A percentile compares a stretch with the other conserved stretches of the same genome.
These are phyloP conservation scores for Tetanocera ferruginea DNA, from an alignment of 2,888 invertebrate species.

Conservation along the genomic window DNA sequence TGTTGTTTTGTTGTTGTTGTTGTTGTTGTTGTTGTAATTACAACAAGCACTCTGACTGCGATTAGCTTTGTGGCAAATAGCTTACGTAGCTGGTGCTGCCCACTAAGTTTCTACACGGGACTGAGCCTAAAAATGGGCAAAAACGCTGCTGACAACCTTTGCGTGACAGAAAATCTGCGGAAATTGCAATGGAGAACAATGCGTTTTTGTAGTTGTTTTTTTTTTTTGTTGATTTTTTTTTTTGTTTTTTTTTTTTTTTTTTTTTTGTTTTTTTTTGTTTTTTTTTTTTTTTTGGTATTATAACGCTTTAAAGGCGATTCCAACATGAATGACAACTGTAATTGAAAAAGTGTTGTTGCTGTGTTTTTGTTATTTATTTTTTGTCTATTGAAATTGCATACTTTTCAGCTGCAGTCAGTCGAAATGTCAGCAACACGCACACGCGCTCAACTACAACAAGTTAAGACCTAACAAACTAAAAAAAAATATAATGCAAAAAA, in stretches of 20 bases:
- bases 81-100: not conserved
- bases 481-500: too few species aligned
- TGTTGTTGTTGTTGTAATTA: not conserved
- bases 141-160: not conserved
- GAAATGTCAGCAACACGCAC: not conserved
- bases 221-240: too few species aligned
- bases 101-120: too few species aligned
- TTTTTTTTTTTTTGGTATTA: not conserved
- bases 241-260: too few species aligned
- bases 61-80: not conserved
- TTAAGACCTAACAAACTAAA: too few species aligned
- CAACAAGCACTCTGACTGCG: not conserved
- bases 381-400: not conserved
- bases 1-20: not conserved
- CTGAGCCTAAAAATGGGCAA: too few species aligned
- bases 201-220: too few species aligned
- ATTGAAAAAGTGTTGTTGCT: not conserved
- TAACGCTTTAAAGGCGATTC: not conserved
- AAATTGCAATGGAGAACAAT: not conserved
- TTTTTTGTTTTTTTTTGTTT: too few species aligned
- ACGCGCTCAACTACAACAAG: not conserved
- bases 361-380: not conserved
- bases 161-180: slow-evolving; percentile 5
- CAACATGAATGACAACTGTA: not conserved
- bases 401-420: not conserved